phyloP scores from a whole-genome alignment of 53 echinoderm and acorn worm genomes.

The Crossaster papposus region DNA sequence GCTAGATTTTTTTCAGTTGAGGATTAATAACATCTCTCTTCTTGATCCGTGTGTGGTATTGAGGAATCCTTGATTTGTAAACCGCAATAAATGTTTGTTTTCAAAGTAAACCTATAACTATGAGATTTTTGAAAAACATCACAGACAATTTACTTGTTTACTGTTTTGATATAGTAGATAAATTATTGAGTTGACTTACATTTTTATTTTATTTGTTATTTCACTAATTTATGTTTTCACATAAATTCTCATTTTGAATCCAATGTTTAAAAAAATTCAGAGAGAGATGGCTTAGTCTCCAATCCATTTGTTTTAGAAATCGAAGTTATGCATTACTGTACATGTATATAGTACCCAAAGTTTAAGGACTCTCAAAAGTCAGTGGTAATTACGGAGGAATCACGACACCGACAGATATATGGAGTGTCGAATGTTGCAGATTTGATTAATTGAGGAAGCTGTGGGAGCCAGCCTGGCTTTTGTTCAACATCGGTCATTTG shows the following conservation, averaged over 20 bases:
- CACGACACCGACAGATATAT: neutral
- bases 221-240: too few species aligned
- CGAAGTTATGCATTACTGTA: neutral
- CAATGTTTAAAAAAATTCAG: too few species aligned
- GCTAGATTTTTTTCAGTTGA: neutral
- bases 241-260: too few species aligned
- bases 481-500: neutral
- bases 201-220: too few species aligned
- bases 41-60: neutral
- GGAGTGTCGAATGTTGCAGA: neutral
- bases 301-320: neutral
- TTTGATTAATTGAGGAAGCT: slow-evolving; percentile 9
- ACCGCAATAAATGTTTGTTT: too few species aligned
- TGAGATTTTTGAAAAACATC: too few species aligned
- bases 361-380: neutral
- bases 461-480: slow-evolving; percentile 10
- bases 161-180: too few species aligned
- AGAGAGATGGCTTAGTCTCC: too few species aligned
- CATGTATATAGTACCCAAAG: neutral
- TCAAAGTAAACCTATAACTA: too few species aligned
- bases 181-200: too few species aligned
- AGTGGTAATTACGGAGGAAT: neutral
- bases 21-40: neutral
- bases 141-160: too few species aligned
- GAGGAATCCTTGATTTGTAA: neutral